Conservation (phyloP, 2,113 vertebrate genomes). For the Alligator sinensis region DNA sequence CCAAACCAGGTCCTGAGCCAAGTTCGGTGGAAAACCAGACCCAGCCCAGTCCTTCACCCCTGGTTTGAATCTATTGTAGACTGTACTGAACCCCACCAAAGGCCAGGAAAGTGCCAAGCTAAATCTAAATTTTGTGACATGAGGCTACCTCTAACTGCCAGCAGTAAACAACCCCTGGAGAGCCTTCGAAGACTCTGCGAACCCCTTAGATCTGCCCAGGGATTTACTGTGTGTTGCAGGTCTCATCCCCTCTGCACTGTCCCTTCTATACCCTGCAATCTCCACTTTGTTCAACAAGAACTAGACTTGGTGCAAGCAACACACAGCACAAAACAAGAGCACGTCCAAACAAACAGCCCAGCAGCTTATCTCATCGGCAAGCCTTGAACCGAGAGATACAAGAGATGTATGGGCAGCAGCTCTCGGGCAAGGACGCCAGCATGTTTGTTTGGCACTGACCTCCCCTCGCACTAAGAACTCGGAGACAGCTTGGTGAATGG, state of each 20-base stretch:
- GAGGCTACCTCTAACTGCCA: not conserved
- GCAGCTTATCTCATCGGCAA: slow-evolving; percentile 40
- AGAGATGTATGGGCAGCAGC: not conserved
- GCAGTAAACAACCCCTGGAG: not conserved
- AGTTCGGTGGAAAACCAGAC: not conserved
- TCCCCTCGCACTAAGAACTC: not conserved
- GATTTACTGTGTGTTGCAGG: not conserved
- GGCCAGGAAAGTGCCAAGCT: not conserved
- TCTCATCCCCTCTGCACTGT: not conserved
- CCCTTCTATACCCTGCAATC: not conserved
- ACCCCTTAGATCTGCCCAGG: not conserved
- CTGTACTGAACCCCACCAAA: not conserved
- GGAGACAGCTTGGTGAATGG: not conserved
- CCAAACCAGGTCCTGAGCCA: not conserved
- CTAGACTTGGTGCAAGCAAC: not conserved
- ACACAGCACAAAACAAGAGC: not conserved
- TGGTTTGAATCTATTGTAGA: not conserved
- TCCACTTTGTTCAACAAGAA: not conserved
- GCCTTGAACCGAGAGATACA: slow-evolving; percentile 49
- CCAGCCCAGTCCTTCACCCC: not conserved
- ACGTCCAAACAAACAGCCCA: slow-evolving; percentile 22
- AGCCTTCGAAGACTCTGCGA: not conserved
- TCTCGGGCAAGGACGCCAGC: slow-evolving; percentile 39
- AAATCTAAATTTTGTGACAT: not conserved
- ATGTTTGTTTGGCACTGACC: slow-evolving; percentile 32